Base-by-base conservation (phyloP, 2,888 invertebrate species). In the Cheilosia impressa region DNA sequence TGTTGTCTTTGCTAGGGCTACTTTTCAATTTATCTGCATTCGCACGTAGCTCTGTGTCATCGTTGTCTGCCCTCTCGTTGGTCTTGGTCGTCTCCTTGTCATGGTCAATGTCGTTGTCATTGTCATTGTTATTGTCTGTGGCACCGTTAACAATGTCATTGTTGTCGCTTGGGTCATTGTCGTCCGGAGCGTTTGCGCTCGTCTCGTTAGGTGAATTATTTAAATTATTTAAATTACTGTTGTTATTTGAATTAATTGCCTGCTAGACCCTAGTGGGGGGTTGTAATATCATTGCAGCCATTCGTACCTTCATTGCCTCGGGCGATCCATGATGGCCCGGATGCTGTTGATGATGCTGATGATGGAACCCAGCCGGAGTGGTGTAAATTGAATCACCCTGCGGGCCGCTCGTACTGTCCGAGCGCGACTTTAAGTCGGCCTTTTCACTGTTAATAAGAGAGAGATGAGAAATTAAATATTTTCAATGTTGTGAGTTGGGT, bases 221-320 rank as follows among this genome's bases (percentile, higher is more conserved):
- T 77, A 80, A 73, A 78, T 82, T 89, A 77, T 82, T 87, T 77
- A 87, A 88, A 34, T 84, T 87, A 87, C 88, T 88, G 73, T 87
- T 88, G 77, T 87, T 88, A 78, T 87, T 87, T 47, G 88, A 90
- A 90, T 90, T 91, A 90, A 91, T 91, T 92, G 92, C 92, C 92
- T 92, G 92, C 92, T 92, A 92, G 92, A 96, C 96, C 94, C 96
- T 96, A 93, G 96, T 97, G 93, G 97, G 97, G 90, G 97, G 96
- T 94, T 97, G 97, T 93, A 97, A 94, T 93, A 97, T 96, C 94
- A 96, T 96, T 92, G 97, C 96, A 91, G 97, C 97, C 93, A 96
- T 95, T 93, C 97, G 96, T 94, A 97, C 96, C 95, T 96, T 96
- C 94, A 96, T 95, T 93, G 95, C 96, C 93, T 94, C 97, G 90